Evolutionary conservation across 2,113 vertebrate genomes (phyloP).

Genomic region (Mormoops blainvillei): DNA sequence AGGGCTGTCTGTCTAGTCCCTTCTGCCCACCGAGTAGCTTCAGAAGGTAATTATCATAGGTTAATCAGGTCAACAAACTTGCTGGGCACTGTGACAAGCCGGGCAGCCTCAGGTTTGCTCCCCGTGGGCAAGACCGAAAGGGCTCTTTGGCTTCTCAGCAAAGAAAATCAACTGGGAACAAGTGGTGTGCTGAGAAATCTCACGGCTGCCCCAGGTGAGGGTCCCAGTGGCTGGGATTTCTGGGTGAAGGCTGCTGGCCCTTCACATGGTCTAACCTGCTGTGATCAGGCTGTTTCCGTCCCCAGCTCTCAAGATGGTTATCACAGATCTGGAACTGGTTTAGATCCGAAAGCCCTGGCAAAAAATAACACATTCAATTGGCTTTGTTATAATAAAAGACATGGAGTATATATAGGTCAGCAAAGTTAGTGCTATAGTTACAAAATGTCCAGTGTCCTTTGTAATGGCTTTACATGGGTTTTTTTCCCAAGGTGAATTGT

Average conservation of each 20-base stretch:
- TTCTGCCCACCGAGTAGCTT: conserved; percentile 36
- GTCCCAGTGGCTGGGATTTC: neutral
- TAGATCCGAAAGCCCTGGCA: neutral
- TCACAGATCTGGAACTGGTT: neutral
- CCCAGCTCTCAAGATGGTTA: neutral
- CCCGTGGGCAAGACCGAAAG: conserved; percentile 11
- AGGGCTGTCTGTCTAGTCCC: conserved; percentile 33
- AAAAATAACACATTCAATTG: neutral
- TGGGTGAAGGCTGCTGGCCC: neutral
- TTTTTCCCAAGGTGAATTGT: neutral
- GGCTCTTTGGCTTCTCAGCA: conserved; percentile 17
- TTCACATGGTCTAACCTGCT: neutral
- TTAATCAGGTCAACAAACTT: conserved; percentile 67
- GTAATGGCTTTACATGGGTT: neutral
- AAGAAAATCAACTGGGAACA: conserved; percentile 25
- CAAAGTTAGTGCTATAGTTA: neutral
- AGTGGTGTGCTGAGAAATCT: neutral
- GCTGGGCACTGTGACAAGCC: conserved; percentile 58
- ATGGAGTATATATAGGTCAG: neutral
- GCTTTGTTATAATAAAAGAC: neutral
- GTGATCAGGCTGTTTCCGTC: neutral
- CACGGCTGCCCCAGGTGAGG: neutral
- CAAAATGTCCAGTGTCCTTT: neutral
- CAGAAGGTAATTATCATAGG: conserved; percentile 65
- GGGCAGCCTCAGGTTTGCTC: conserved; percentile 39